phyloP scores from a whole-genome alignment of 2,888 invertebrate genomes.

The Meloe dianella region DNA sequence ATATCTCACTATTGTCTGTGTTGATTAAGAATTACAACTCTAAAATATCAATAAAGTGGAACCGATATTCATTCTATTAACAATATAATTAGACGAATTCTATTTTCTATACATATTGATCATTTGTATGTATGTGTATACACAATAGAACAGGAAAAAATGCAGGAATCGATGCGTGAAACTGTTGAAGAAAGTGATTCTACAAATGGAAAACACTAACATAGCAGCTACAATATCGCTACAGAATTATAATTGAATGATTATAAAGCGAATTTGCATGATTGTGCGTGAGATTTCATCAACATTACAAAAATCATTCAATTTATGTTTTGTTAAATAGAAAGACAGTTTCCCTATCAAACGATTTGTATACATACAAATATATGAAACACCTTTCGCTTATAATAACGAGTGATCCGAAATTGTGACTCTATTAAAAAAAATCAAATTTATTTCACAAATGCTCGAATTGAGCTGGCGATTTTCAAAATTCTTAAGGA shows the following conservation, averaged over 20 bases:
- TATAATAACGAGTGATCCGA: not conserved
- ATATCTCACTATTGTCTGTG: not conserved
- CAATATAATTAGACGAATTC: not conserved
- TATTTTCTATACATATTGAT: not conserved
- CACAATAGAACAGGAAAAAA: not conserved
- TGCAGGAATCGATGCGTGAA: conserved; percentile 1
- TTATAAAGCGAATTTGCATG: conserved; percentile 7
- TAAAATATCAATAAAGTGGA: not conserved
- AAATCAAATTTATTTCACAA: too few species aligned
- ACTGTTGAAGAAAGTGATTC: conserved; percentile 2
- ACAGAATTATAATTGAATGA: conserved; percentile 8
- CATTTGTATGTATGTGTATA: not conserved
- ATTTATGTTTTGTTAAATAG: not conserved
- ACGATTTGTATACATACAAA: not conserved
- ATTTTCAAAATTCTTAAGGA: too few species aligned
- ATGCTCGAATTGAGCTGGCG: too few species aligned
- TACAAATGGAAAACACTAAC: conserved; percentile 3
- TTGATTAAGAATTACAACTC: too few species aligned
- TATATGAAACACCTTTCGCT: not conserved
- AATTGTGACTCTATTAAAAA: too few species aligned
- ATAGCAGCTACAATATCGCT: too few species aligned
- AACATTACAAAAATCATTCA: not conserved
- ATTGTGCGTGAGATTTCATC: conserved; percentile 9
- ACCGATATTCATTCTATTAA: not conserved
- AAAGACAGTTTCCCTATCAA: not conserved